Conservation (phyloP, 2,888 invertebrate genomes). For the Napeogenes inachia region DNA sequence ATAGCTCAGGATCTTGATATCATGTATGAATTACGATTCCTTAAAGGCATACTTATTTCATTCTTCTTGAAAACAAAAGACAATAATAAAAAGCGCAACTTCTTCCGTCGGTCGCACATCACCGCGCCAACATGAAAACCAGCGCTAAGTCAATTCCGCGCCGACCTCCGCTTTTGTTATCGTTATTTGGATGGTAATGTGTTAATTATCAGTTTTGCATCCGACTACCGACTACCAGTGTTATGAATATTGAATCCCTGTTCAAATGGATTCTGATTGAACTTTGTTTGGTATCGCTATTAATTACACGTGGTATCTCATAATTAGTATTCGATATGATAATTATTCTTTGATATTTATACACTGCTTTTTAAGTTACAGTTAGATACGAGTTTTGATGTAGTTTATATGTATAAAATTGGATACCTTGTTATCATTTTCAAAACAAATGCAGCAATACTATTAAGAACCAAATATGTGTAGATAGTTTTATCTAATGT, state of each 20-base stretch:
- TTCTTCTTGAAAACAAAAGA: too few relatives aligned
- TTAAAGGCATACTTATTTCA: too few relatives aligned
- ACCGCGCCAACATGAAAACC: slow-evolving; percentile 23
- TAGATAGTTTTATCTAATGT: not conserved
- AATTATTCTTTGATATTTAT: not conserved
- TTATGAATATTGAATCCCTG: slow-evolving; percentile 68
- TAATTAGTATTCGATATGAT: not conserved
- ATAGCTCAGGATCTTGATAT: too few relatives aligned
- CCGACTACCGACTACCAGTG: slow-evolving; percentile 60
- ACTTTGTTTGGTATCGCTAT: slow-evolving; percentile 39
- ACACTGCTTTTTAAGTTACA: not conserved
- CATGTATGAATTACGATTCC: too few relatives aligned
- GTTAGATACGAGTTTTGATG: too few relatives aligned
- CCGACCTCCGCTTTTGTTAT: slow-evolving; percentile 61
- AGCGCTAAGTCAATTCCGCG: slow-evolving; percentile 46
- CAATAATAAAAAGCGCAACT: slow-evolving; percentile 12
- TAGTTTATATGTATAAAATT: too few relatives aligned
- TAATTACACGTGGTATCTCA: not conserved
- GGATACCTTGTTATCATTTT: too few relatives aligned
- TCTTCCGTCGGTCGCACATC: slow-evolving; percentile 11
- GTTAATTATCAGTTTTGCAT: slow-evolving; percentile 74
- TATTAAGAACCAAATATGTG: too few relatives aligned
- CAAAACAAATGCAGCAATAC: too few relatives aligned
- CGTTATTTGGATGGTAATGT: slow-evolving; percentile 73
- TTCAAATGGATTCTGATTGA: slow-evolving; percentile 59